A percentile compares a stretch with the other conserved stretches of the same genome.
These are phyloP conservation scores for Tillus elongatus DNA, from an alignment of 2,888 invertebrate genomes.

Conservation along the genomic window DNA sequence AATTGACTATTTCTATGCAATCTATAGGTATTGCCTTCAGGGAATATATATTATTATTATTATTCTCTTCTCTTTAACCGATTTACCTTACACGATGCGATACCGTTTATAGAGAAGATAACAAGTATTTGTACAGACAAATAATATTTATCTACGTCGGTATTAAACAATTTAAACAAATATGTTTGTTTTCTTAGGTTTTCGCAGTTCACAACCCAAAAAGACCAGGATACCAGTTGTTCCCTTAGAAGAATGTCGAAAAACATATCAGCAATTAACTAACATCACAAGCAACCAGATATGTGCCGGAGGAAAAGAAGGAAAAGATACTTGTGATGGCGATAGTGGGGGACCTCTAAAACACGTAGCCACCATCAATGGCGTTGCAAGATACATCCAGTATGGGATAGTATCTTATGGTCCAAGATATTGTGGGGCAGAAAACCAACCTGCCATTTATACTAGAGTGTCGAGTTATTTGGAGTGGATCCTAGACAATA, in stretches of 20 bases:
- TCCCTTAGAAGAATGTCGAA: conserved; percentile 31
- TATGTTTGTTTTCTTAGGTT: too few species aligned
- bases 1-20: too few species aligned
- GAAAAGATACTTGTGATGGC: conserved; percentile 55
- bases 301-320: conserved; percentile 54
- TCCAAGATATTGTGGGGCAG: conserved; percentile 37
- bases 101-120: too few species aligned
- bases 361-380: conserved; percentile 34
- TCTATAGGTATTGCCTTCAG: too few species aligned
- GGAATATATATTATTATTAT: too few species aligned
- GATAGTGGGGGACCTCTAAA: conserved; percentile 61
- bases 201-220: conserved; percentile 35
- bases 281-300: conserved; percentile 41
- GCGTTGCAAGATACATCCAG: conserved; percentile 46
- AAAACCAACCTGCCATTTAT: conserved; percentile 62
- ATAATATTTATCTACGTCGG: too few species aligned
- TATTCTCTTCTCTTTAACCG: too few species aligned
- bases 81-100: too few species aligned
- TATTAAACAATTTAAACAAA: too few species aligned
- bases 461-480: conserved; percentile 54
- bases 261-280: conserved; percentile 27
- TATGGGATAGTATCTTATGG: conserved; percentile 50
- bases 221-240: conserved; percentile 42
- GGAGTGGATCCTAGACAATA: conserved; percentile 55
- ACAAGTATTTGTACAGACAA: too few species aligned